phyloP scores from a whole-genome alignment of 2,113 vertebrate species.

The Eonycteris spelaea region DNA sequence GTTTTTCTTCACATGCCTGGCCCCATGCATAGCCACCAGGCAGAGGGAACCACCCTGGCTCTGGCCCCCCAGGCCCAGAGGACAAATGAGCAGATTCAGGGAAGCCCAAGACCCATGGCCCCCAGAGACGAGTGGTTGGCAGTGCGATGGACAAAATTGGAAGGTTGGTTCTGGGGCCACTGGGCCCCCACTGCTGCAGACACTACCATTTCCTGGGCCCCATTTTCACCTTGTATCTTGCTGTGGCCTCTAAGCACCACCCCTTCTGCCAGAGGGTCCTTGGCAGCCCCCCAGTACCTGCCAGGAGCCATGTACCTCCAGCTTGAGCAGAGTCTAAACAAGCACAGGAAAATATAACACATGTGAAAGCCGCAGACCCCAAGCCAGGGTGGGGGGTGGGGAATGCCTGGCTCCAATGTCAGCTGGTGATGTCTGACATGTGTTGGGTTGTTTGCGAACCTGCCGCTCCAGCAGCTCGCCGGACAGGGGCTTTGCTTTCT shows the following conservation, averaged over 20 bases:
- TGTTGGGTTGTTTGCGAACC: not conserved
- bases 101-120: not conserved
- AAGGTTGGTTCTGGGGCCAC: not conserved
- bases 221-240: not conserved
- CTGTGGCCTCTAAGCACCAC: not conserved
- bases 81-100: not conserved
- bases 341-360: not conserved
- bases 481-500: not conserved
- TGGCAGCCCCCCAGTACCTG: not conserved
- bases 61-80: not conserved
- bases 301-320: not conserved
- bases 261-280: not conserved
- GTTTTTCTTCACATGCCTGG: not conserved
- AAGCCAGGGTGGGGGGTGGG: not conserved
- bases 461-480: not conserved
- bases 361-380: not conserved
- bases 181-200: not conserved
- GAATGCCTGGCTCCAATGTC: not conserved
- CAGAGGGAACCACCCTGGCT: not conserved
- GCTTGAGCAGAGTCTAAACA: conserved; percentile 10
- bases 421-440: not conserved
- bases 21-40: not conserved
- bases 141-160: not conserved
- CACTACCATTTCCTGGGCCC: not conserved
- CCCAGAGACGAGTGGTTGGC: not conserved